phyloP scores from a whole-genome alignment of 2,888 invertebrate genomes.

The Eupithecia insigniata region DNA sequence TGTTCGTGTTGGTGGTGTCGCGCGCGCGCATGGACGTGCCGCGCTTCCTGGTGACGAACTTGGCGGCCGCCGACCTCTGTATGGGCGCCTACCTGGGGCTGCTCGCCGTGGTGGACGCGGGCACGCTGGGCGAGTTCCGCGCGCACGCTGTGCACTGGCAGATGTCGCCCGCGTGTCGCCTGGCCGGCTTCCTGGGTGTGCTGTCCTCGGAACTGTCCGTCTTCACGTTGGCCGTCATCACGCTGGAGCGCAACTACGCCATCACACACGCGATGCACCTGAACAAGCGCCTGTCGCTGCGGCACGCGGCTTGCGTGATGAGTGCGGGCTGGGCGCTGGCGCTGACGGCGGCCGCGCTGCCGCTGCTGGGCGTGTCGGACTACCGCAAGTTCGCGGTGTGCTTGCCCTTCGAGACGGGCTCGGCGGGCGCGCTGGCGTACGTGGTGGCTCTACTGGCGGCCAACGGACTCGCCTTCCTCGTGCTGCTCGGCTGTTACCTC shows the following conservation, averaged over 20 bases:
- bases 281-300: constrained; percentile 95
- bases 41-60: constrained; percentile 97
- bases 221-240: constrained; percentile 97
- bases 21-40: constrained; percentile 98
- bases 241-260: constrained; percentile 97
- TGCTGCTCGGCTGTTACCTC: constrained; percentile 97
- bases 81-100: constrained; percentile 98
- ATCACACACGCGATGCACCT: constrained; percentile 99
- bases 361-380: constrained; percentile 95
- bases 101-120: constrained; percentile 97
- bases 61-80: constrained; percentile 98
- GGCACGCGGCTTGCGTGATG: constrained; percentile 97
- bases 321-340: constrained; percentile 96
- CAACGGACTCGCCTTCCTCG: constrained; percentile 96
- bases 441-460: constrained; percentile 95
- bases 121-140: constrained; percentile 97
- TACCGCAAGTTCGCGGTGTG: constrained; percentile 98
- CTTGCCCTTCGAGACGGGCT: constrained; percentile 95
- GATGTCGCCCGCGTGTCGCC: constrained; percentile 95
- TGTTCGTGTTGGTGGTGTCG: constrained; percentile 95
- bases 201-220: constrained; percentile 97
- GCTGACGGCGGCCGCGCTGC: constrained; percentile 93
- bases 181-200: constrained; percentile 97
- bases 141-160: constrained; percentile 99
- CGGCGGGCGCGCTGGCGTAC: constrained; percentile 91